Evolutionary conservation across 2,888 invertebrate species (phyloP).

Genomic region (Eupithecia subumbrata): DNA sequence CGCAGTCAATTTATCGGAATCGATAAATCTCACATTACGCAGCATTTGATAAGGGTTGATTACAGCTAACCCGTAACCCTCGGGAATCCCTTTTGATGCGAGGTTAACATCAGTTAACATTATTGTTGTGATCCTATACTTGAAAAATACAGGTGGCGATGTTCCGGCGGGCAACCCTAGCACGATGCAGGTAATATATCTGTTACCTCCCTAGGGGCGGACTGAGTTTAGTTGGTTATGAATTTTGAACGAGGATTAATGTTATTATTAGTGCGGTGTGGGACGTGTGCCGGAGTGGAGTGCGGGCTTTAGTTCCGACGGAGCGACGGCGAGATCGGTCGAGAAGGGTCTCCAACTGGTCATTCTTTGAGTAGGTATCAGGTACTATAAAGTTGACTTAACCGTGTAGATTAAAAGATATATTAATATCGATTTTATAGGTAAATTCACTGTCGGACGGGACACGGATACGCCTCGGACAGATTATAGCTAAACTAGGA

Average conservation of each 20-base stretch:
- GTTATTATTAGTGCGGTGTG: slow-evolving; percentile 48
- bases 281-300: slow-evolving; percentile 18
- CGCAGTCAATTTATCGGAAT: slow-evolving; percentile 12
- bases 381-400: neutral
- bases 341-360: neutral
- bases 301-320: neutral
- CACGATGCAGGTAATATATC: slow-evolving; percentile 41
- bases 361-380: neutral
- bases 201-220: slow-evolving; percentile 42
- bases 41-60: slow-evolving; percentile 16
- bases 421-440: neutral
- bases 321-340: neutral
- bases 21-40: slow-evolving; percentile 16
- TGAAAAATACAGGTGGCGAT: neutral
- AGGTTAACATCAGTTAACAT: neutral
- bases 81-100: slow-evolving; percentile 21
- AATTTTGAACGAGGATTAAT: slow-evolving; percentile 60
- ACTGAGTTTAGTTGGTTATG: slow-evolving; percentile 57
- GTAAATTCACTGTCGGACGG: neutral
- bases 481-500: neutral
- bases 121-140: slow-evolving; percentile 3
- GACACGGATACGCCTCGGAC: neutral
- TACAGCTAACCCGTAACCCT: slow-evolving; percentile 7
- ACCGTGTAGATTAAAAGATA: neutral
- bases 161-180: slow-evolving; percentile 22